Conservation (phyloP, 2,888 invertebrate species). For the Catocala sponsa region DNA sequence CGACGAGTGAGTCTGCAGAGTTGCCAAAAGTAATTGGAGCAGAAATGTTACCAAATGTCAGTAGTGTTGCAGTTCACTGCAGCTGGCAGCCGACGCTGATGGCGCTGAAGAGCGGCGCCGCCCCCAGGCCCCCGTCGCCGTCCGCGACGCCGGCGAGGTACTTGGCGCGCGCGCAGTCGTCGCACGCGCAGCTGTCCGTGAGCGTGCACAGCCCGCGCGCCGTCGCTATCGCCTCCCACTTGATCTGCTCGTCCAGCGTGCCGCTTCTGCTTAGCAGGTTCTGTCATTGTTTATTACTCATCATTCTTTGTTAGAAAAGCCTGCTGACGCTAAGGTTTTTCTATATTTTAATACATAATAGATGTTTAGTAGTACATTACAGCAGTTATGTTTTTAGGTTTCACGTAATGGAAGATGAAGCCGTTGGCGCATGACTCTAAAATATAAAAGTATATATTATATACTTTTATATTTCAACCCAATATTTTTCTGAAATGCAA, state of each 20-base stretch:
- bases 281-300: conserved; percentile 50
- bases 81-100: conserved; percentile 74
- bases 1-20: conserved; percentile 10
- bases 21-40: too few species aligned
- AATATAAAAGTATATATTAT: too few species aligned
- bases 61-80: conserved; percentile 54
- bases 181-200: conserved; percentile 75
- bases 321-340: too few species aligned
- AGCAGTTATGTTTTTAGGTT: too few species aligned
- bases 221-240: conserved; percentile 84
- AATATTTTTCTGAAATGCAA: too few species aligned
- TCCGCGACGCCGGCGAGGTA: conserved; percentile 71
- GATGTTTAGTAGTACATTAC: too few species aligned
- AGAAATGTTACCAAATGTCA: too few species aligned
- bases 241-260: conserved; percentile 76
- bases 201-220: conserved; percentile 79
- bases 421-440: too few species aligned
- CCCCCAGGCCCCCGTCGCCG: conserved; percentile 77
- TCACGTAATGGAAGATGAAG: too few species aligned
- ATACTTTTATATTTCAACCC: too few species aligned
- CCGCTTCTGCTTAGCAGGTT: conserved; percentile 74
- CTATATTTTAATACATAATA: too few species aligned
- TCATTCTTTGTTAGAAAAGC: not conserved
- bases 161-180: conserved; percentile 70
- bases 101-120: conserved; percentile 74